Evolutionary conservation across 2,797 vertebrate species (phyloP).

Genomic region (Galaxias olidus): DNA sequence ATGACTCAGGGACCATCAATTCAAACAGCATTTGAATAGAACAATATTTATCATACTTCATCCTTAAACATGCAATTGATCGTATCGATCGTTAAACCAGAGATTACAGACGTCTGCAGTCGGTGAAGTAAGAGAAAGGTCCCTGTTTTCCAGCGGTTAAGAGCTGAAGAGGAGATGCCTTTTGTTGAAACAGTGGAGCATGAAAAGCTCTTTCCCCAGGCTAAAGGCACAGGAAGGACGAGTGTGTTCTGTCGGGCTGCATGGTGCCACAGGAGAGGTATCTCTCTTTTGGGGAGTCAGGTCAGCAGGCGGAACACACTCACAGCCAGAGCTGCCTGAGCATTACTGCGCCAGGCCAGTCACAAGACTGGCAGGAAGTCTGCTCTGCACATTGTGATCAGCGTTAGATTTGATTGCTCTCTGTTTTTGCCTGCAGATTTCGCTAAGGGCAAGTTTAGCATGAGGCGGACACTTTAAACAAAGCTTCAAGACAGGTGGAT

Average conservation of each 20-base stretch:
- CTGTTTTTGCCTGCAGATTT: constrained; percentile 31
- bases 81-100: neutral
- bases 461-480: constrained; percentile 21
- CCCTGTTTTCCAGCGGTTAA: constrained; percentile 40
- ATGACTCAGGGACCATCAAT: neutral
- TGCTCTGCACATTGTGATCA: constrained; percentile 35
- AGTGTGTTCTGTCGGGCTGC: constrained; percentile 53
- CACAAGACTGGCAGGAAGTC: constrained; percentile 22
- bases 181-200: constrained; percentile 60
- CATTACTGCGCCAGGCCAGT: constrained; percentile 23
- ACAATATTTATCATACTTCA: neutral
- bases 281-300: constrained; percentile 45
- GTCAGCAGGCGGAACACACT: constrained; percentile 50
- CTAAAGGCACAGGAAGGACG: constrained; percentile 48
- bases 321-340: constrained; percentile 36
- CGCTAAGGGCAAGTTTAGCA: constrained; percentile 24
- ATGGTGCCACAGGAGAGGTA: constrained; percentile 55
- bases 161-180: constrained; percentile 39
- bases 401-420: constrained; percentile 41
- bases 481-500: constrained; percentile 2
- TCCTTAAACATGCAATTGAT: constrained; percentile 3
- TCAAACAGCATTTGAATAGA: neutral
- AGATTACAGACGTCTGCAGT: constrained; percentile 26
- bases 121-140: constrained; percentile 26
- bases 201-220: constrained; percentile 62